Percentiles rank a stretch among this genome's conserved stretches.
Evolutionary conservation across 2,113 vertebrate species (phyloP).

Genomic region (human): DNA sequence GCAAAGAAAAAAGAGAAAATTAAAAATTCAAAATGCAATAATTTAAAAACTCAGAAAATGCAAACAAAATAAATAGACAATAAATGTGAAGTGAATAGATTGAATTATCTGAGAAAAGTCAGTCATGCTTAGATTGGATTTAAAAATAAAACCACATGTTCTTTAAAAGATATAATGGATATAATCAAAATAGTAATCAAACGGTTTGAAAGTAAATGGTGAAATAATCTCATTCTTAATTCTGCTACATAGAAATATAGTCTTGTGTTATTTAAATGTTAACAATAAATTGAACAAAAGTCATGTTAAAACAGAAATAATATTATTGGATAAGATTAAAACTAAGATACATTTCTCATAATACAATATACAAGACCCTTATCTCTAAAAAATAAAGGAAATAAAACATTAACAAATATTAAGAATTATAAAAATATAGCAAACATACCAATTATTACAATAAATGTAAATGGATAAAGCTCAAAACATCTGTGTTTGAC

Average conservation of each 20-base stretch:
- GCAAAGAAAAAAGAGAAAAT: neutral
- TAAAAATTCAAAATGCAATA: neutral
- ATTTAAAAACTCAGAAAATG: neutral
- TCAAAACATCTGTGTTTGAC: neutral
- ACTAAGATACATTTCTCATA: neutral
- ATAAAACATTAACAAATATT: neutral
- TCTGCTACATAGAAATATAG: neutral
- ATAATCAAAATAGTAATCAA: constrained; percentile 1
- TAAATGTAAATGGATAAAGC: constrained; percentile 19
- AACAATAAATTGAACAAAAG: neutral
- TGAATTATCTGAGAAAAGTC: neutral
- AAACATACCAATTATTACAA: neutral
- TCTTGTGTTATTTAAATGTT: neutral
- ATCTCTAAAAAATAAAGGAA: neutral
- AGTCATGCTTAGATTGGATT: neutral
- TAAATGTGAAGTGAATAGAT: neutral
- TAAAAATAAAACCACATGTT: neutral
- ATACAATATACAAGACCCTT: neutral
- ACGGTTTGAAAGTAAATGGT: neutral
- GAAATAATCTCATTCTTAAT: neutral
- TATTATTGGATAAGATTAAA: neutral
- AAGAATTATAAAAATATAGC: neutral
- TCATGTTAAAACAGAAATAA: neutral
- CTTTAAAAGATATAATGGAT: neutral
- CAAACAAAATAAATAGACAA: neutral